phyloP scores from a whole-genome alignment of 1,140 invertebrate genomes.

The Venturia canescens region DNA sequence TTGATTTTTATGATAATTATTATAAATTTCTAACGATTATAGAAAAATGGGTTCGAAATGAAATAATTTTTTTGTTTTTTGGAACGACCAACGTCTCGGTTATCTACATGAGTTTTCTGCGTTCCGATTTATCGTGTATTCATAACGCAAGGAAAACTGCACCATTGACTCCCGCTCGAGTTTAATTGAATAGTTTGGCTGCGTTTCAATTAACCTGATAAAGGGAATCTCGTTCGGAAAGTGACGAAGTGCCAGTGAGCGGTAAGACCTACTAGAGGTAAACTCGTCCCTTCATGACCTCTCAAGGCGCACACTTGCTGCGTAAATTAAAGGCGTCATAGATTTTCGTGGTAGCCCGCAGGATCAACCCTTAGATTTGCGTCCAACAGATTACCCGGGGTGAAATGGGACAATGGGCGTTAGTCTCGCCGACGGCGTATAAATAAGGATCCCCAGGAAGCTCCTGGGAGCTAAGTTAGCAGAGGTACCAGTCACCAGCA shows the following conservation, averaged over 20 bases:
- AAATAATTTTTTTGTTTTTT: too few species aligned
- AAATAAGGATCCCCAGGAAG: conserved; percentile 76
- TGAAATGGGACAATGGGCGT: conserved; percentile 77
- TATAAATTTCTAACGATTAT: too few species aligned
- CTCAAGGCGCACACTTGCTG: conserved; percentile 47
- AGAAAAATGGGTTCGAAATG: too few species aligned
- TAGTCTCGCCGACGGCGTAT: conserved; percentile 75
- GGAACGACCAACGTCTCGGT: too few species aligned
- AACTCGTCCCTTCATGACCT: conserved; percentile 17
- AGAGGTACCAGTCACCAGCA: conserved; percentile 52
- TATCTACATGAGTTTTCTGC: too few species aligned
- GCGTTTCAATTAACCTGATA: not conserved
- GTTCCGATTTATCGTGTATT: not conserved
- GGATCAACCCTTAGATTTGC: conserved; percentile 78
- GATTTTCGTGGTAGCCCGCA: conserved; percentile 76
- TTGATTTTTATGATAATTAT: too few species aligned
- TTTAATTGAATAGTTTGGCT: not conserved
- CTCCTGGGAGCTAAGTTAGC: conserved; percentile 59
- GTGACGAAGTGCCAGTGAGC: not conserved
- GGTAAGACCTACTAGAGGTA: not conserved
- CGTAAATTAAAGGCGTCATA: conserved; percentile 77
- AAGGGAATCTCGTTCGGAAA: not conserved
- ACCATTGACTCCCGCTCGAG: not conserved
- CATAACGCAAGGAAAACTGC: not conserved
- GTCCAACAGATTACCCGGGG: conserved; percentile 76